phyloP scores from a whole-genome alignment of 2,888 invertebrate species.

The Anthoptus insignis region DNA sequence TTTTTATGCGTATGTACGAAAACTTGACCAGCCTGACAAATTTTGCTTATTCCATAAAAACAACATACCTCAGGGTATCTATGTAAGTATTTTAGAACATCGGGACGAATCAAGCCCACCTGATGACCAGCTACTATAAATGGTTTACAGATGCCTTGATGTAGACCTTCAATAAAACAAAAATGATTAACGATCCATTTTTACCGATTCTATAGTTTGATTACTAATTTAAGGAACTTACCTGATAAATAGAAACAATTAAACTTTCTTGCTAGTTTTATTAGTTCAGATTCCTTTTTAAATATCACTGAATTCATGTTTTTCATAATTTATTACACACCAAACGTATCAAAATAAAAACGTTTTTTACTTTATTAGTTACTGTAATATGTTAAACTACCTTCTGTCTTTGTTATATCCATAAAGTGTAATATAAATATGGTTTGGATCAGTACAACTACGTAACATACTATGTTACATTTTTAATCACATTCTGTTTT shows the following conservation, averaged over 20 bases:
- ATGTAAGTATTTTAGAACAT: slow-evolving; percentile 93
- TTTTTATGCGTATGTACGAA: background rate
- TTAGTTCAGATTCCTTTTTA: slow-evolving; percentile 84
- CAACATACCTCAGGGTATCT: slow-evolving; percentile 92
- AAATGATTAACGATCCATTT: slow-evolving; percentile 42
- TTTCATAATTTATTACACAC: slow-evolving; percentile 70
- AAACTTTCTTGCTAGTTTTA: slow-evolving; percentile 95
- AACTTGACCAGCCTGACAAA: background rate
- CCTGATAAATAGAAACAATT: slow-evolving; percentile 97
- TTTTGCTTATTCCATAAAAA: background rate
- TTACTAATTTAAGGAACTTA: slow-evolving; percentile 61
- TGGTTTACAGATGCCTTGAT: slow-evolving; percentile 93
- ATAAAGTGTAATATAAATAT: slow-evolving; percentile 46
- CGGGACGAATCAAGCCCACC: slow-evolving; percentile 95
- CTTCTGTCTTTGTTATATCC: background rate
- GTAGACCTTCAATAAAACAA: slow-evolving; percentile 87
- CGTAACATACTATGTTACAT: no score
- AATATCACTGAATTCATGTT: slow-evolving; percentile 79
- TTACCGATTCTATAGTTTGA: background rate
- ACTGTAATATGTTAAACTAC: no score
- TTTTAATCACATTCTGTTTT: no score
- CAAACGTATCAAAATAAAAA: slow-evolving; percentile 12
- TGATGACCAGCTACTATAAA: slow-evolving; percentile 96
- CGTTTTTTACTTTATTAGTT: no score
- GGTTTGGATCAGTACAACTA: no score